These are phyloP conservation scores for Neosilurus mollespiculum DNA, from an alignment of 2,797 vertebrate species.

Conservation along the genomic window DNA sequence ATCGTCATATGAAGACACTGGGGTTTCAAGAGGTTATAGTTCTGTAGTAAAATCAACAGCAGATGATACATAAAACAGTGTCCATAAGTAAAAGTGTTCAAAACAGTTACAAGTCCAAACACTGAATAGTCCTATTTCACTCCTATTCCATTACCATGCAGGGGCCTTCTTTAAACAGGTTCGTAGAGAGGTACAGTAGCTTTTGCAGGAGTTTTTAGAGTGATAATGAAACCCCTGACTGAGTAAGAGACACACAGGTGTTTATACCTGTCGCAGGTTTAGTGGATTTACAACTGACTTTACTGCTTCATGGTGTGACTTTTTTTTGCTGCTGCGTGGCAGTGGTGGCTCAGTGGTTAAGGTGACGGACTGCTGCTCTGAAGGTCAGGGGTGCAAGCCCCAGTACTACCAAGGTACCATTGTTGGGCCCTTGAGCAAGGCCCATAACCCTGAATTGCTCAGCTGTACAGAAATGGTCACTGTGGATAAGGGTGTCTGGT, in stretches of 20 bases:
- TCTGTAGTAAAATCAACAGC: background rate
- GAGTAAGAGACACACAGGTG: background rate
- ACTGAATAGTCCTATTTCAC: background rate
- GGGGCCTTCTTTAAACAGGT: background rate
- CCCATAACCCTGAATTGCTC: no score
- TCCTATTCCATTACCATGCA: background rate
- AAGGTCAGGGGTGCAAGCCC: no score
- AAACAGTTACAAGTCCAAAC: background rate
- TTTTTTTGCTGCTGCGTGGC: no score
- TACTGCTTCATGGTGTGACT: background rate
- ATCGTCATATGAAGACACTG: no score
- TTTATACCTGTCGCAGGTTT: background rate
- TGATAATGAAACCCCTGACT: background rate
- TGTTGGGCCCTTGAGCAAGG: no score
- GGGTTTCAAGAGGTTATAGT: no score
- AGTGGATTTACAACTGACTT: no score
- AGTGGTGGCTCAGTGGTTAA: no score
- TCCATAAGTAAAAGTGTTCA: conserved; percentile 3
- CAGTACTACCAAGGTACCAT: no score
- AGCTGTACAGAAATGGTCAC: no score
- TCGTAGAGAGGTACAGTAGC: background rate
- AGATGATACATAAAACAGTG: background rate
- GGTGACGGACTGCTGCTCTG: no score
- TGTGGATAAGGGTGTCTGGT: no score
- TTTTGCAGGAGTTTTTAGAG: background rate